Conservation (phyloP, 2,113 vertebrate genomes). For the Phyllostomus discolor region DNA sequence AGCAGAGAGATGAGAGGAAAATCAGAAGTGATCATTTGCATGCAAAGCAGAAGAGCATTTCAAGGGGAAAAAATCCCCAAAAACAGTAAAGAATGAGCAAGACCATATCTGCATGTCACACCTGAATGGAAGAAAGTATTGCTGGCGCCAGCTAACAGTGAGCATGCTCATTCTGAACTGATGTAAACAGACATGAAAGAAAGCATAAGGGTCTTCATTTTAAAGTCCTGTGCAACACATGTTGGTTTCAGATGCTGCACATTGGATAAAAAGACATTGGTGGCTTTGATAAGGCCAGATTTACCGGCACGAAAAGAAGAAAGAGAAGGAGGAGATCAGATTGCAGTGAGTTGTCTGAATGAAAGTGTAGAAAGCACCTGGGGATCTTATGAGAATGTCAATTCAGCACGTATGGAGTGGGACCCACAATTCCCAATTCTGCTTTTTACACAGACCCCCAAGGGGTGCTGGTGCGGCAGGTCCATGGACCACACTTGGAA, state of each 20-base stretch:
- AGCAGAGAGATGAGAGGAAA: not conserved
- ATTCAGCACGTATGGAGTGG: too few relatives aligned
- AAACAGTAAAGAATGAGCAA: not conserved
- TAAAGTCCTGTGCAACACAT: not conserved
- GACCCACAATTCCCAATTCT: not conserved
- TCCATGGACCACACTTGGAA: not conserved
- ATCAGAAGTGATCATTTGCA: not conserved
- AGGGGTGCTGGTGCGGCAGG: too few relatives aligned
- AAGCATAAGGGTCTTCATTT: not conserved
- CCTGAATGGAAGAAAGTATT: not conserved
- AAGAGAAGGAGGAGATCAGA: not conserved
- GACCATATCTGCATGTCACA: too few relatives aligned
- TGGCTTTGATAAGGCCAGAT: not conserved
- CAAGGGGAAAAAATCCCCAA: not conserved
- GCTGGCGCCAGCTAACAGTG: not conserved
- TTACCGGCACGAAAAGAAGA: not conserved
- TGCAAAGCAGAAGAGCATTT: not conserved
- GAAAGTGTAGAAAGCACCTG: not conserved
- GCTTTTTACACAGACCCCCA: not conserved
- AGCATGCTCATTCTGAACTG: not conserved
- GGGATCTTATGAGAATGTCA: not conserved
- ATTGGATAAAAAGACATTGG: not conserved
- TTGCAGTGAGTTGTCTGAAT: not conserved
- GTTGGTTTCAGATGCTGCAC: not conserved
- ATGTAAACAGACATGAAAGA: not conserved